Evolutionary conservation across 2,888 invertebrate genomes (phyloP).

Genomic region (Chrysotoxum bicinctum): DNA sequence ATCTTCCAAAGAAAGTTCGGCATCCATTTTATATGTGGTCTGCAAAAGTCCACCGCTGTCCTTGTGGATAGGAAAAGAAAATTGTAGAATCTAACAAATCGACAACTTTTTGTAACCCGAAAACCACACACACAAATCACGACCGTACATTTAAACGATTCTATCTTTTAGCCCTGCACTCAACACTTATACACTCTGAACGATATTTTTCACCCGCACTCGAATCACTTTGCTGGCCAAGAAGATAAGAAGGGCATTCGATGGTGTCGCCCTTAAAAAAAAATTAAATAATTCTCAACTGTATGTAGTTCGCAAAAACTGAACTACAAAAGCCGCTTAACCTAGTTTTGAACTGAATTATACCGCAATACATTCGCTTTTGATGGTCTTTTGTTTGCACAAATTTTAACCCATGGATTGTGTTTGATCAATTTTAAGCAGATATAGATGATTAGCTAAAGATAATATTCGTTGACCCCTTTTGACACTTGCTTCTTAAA

Average conservation of each 20-base stretch:
- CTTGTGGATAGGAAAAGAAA: slow-evolving; percentile 18
- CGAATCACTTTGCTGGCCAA: slow-evolving; percentile 40
- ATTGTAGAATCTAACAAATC: slow-evolving; percentile 45
- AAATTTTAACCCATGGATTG: neutral
- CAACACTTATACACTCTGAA: slow-evolving; percentile 13
- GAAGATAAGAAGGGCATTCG: slow-evolving; percentile 31
- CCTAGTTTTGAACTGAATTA: slow-evolving; percentile 24
- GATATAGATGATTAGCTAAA: neutral
- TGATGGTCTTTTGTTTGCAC: neutral
- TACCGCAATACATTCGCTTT: slow-evolving; percentile 14
- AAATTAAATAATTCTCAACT: slow-evolving; percentile 10
- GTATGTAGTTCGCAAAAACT: neutral
- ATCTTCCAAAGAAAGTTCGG: slow-evolving; percentile 60
- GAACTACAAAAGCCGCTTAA: slow-evolving; percentile 34
- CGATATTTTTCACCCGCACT: slow-evolving; percentile 16
- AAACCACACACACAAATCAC: slow-evolving; percentile 65
- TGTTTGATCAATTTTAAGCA: slow-evolving; percentile 66
- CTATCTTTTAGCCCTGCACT: slow-evolving; percentile 6
- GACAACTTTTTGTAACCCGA: slow-evolving; percentile 56
- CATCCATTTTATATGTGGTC: slow-evolving; percentile 54
- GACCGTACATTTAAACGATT: slow-evolving; percentile 19
- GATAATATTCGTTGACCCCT: slow-evolving; percentile 1
- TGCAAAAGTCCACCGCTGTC: slow-evolving; percentile 17
- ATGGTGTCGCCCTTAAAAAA: neutral
- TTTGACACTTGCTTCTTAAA: neutral